Evolutionary conservation across 2,888 invertebrate species (phyloP).

Genomic region (Papilio gigon): DNA sequence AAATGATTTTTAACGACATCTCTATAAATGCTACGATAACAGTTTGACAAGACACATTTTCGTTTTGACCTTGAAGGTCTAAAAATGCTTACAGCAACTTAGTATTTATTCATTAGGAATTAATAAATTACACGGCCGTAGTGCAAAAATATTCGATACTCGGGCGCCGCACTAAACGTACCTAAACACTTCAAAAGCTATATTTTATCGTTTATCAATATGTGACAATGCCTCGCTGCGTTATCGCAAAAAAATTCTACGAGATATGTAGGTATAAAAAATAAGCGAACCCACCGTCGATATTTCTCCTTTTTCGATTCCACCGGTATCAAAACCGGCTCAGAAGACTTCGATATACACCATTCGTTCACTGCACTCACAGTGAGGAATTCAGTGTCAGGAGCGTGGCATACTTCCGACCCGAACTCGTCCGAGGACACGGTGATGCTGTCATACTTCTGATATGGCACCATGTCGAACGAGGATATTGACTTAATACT

Average conservation of each 20-base stretch:
- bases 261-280: conserved; percentile 52
- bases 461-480: conserved; percentile 78
- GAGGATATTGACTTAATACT: conserved; percentile 79
- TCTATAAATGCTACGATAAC: background rate
- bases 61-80: background rate
- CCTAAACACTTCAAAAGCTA: conserved; percentile 60
- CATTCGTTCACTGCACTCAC: conserved; percentile 81
- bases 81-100: background rate
- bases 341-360: conserved; percentile 74
- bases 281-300: conserved; percentile 75
- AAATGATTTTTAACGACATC: background rate
- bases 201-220: conserved; percentile 65
- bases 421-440: conserved; percentile 80
- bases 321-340: conserved; percentile 72
- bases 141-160: conserved; percentile 26
- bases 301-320: conserved; percentile 81
- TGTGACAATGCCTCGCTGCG: conserved; percentile 63
- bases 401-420: conserved; percentile 77
- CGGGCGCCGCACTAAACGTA: conserved; percentile 63
- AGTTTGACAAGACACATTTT: background rate
- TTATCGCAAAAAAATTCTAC: conserved; percentile 71
- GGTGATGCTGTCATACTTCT: conserved; percentile 79
- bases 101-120: background rate
- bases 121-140: background rate
- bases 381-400: conserved; percentile 75